Evolutionary conservation across 2,113 vertebrate species (phyloP).

Genomic region (Varanus salvator): DNA sequence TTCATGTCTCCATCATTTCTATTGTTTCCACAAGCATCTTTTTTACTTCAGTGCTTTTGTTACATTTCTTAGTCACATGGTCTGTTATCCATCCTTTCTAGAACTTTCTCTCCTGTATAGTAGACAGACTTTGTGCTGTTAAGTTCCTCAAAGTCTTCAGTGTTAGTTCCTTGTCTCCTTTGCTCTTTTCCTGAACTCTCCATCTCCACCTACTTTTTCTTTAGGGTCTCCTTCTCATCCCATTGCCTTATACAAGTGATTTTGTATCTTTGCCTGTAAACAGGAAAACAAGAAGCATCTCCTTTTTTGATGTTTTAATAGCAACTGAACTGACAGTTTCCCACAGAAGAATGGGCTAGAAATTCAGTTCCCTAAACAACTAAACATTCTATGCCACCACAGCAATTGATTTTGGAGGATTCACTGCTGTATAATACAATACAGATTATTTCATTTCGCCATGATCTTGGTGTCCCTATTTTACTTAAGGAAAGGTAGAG

Average conservation of each 20-base stretch:
- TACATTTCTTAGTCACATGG: not conserved
- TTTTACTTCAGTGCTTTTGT: not conserved
- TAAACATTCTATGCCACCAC: not conserved
- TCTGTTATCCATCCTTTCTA: not conserved
- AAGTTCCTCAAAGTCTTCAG: not conserved
- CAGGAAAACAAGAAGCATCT: no score
- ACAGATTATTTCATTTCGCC: not conserved
- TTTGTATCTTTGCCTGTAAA: no score
- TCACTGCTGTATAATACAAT: not conserved
- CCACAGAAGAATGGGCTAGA: no score
- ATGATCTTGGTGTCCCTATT: no score
- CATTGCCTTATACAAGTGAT: not conserved
- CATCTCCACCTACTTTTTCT: not conserved
- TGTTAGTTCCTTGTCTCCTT: not conserved
- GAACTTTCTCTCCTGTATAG: not conserved
- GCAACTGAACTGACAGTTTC: no score
- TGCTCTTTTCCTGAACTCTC: no score
- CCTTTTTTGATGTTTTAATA: not conserved
- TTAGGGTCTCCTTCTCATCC: not conserved
- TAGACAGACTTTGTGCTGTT: not conserved
- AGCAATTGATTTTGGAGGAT: not conserved
- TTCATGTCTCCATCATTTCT: not conserved
- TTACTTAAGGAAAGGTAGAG: no score
- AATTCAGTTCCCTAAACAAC: no score
- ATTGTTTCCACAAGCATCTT: not conserved